Conservation (phyloP, 2,888 invertebrate genomes). For the Hirtodrosophila cameraria region DNA sequence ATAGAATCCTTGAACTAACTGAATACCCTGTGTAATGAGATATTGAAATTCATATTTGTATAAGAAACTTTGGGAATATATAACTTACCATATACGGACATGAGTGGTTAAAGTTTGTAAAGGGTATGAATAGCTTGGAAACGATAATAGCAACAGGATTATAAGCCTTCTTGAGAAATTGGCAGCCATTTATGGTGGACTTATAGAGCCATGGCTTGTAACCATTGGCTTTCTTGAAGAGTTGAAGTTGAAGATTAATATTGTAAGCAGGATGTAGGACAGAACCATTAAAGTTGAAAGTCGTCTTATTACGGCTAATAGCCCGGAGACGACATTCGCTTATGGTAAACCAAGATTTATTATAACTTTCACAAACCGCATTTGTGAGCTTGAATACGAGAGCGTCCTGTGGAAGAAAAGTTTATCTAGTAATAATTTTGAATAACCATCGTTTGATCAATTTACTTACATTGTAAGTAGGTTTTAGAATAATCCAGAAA, state of each 20-base stretch:
- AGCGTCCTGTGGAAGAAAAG: slow-evolving; percentile 24
- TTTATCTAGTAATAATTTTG: neutral
- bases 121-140: neutral
- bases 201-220: slow-evolving; percentile 33
- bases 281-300: slow-evolving; percentile 20
- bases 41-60: neutral
- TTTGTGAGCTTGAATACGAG: slow-evolving; percentile 44
- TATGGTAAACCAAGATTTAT: slow-evolving; percentile 42
- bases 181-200: slow-evolving; percentile 7
- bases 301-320: slow-evolving; percentile 10
- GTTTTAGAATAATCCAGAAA: neutral
- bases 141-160: slow-evolving; percentile 5
- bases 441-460: neutral
- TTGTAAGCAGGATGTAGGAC: slow-evolving; percentile 12
- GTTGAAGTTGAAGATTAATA: neutral
- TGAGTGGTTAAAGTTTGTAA: slow-evolving; percentile 27
- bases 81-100: slow-evolving; percentile 31
- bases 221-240: slow-evolving; percentile 34
- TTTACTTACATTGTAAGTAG: neutral
- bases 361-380: slow-evolving; percentile 29
- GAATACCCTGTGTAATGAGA: slow-evolving; percentile 22
- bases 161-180: slow-evolving; percentile 1
- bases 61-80: too few relatives aligned
- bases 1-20: slow-evolving; percentile 20
- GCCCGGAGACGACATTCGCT: slow-evolving; percentile 38